Conservation (phyloP, 2,113 vertebrate genomes). For the Excalfactoria chinensis region DNA sequence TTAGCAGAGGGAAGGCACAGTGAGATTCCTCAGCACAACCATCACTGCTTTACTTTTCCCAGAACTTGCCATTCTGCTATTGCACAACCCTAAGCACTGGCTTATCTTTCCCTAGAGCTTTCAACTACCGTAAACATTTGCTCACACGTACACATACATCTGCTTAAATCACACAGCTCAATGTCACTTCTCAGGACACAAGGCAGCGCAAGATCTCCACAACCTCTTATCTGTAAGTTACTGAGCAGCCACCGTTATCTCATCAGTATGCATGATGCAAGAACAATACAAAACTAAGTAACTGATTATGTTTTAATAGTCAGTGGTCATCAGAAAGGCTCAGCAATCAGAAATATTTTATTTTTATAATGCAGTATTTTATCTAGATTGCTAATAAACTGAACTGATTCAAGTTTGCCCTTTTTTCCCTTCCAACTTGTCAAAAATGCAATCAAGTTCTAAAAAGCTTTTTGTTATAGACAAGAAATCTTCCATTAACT, state of each 20-base stretch:
- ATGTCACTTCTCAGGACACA: constrained; percentile 32
- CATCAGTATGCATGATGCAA: constrained; percentile 53
- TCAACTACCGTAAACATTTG: constrained; percentile 21
- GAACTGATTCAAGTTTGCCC: background rate
- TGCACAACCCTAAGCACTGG: background rate
- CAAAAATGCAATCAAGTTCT: background rate
- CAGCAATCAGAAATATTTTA: constrained; percentile 24
- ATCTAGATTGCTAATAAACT: background rate
- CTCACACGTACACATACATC: constrained; percentile 50
- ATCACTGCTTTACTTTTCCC: background rate
- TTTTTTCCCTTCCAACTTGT: background rate
- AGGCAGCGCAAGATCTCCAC: background rate
- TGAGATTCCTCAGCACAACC: background rate
- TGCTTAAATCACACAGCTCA: constrained; percentile 71
- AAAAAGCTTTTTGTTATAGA: constrained; percentile 23
- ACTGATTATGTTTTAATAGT: constrained; percentile 31
- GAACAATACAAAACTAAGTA: constrained; percentile 52
- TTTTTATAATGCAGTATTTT: constrained; percentile 32
- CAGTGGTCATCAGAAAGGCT: constrained; percentile 25
- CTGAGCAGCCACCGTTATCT: constrained; percentile 60
- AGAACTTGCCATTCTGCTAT: background rate
- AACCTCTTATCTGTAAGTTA: constrained; percentile 3
- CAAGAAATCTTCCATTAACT: background rate
- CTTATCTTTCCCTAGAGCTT: constrained; percentile 41
- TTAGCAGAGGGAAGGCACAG: constrained; percentile 38